Conservation (phyloP, 2,113 vertebrate species). For the Hyperoodon ampullatus region DNA sequence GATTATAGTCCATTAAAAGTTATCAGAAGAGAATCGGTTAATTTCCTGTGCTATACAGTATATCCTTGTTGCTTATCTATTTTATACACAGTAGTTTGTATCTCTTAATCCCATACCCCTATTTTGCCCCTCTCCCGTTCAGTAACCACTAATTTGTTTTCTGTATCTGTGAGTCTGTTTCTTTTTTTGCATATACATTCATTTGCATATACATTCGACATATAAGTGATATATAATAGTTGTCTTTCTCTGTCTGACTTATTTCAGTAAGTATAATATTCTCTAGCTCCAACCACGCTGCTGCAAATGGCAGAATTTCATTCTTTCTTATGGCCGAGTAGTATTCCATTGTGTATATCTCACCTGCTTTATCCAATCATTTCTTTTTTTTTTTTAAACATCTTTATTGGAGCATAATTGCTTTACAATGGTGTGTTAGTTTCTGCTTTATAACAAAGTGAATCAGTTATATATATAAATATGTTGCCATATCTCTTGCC, state of each 20-base stretch:
- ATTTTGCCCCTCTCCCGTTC: background rate
- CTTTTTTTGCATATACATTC: background rate
- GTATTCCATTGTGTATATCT: background rate
- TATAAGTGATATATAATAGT: background rate
- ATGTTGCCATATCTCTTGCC: too few species aligned
- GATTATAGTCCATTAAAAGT: background rate
- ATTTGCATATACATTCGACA: background rate
- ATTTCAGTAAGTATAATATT: background rate
- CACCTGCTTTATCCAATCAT: background rate
- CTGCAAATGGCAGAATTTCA: background rate
- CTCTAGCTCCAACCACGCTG: background rate
- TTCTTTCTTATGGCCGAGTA: background rate
- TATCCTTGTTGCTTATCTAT: background rate
- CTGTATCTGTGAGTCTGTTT: background rate
- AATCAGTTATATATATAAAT: too few species aligned
- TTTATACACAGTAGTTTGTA: background rate
- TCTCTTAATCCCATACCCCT: background rate
- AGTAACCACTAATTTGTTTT: background rate
- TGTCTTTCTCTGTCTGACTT: background rate
- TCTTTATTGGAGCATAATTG: too few species aligned
- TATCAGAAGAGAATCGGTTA: background rate
- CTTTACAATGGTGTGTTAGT: too few species aligned
- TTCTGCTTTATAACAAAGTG: too few species aligned
- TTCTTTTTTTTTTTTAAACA: too few species aligned
- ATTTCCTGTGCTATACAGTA: background rate